Conservation (phyloP, 23 tunicate species). For the Ascidia mentula region DNA sequence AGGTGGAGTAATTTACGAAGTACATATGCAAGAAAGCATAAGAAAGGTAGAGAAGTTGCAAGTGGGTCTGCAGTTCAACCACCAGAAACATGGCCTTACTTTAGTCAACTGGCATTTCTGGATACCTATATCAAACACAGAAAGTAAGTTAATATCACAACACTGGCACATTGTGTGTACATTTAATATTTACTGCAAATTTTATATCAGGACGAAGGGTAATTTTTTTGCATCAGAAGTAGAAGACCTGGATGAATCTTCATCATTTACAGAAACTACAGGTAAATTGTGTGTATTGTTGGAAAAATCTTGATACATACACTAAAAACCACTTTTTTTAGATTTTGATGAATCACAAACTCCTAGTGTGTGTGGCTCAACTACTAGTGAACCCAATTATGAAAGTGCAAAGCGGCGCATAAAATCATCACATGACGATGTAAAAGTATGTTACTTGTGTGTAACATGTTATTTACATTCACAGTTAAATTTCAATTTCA, state of each 20-base stretch:
- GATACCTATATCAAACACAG: background rate
- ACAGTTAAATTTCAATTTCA: background rate
- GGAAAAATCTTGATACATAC: background rate
- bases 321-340: background rate
- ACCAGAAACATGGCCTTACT: no score
- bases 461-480: background rate
- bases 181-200: background rate
- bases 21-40: slow-evolving; percentile 26
- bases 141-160: background rate
- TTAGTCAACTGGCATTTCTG: background rate
- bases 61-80: no score
- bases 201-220: background rate
- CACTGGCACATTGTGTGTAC: background rate
- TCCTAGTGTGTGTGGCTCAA: background rate
- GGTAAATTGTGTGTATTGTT: background rate
- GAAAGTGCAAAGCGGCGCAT: background rate
- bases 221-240: background rate
- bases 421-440: background rate
- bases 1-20: slow-evolving; percentile 24
- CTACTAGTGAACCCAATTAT: background rate
- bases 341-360: background rate
- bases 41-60: background rate
- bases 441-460: background rate
- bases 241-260: no score
- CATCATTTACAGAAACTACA: background rate